Conservation (phyloP, 2,888 invertebrate genomes). For the Blomia tropicalis region DNA sequence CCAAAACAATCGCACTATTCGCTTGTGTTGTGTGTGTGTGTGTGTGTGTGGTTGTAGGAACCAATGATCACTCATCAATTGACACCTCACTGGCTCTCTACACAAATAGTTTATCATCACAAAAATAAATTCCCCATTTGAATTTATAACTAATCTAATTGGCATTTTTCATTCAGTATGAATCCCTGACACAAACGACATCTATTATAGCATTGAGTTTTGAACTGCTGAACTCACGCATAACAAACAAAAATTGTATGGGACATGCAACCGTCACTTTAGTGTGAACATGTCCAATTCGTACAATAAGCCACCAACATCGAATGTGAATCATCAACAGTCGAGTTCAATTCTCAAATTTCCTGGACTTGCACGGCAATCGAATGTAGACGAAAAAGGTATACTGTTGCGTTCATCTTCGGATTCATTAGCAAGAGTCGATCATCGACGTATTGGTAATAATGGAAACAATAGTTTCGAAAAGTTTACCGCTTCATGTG, state of each 20-base stretch:
- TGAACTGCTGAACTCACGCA: no score
- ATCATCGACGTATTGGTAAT: not conserved
- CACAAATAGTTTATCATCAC: no score
- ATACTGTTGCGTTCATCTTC: conserved; percentile 1
- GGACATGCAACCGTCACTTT: no score
- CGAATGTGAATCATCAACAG: not conserved
- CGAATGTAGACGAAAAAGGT: conserved; percentile 2
- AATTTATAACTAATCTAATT: no score
- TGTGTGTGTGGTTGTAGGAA: not conserved
- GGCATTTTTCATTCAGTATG: not conserved
- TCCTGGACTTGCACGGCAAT: conserved; percentile 19
- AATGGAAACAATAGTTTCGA: conserved; percentile 18
- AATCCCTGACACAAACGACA: not conserved
- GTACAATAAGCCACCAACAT: not conserved
- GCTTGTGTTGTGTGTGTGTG: no score
- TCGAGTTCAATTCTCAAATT: conserved; percentile 9
- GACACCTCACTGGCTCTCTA: not conserved
- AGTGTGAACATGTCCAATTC: conserved; percentile 8
- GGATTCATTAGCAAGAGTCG: not conserved
- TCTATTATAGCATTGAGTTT: not conserved
- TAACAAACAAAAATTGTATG: no score
- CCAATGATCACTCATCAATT: not conserved
- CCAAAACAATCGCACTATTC: not conserved
- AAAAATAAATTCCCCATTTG: no score
- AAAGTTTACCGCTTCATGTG: conserved; percentile 23